Conservation (phyloP, 2,113 vertebrate species). For the Dunckerocampus dactyliophorus region DNA sequence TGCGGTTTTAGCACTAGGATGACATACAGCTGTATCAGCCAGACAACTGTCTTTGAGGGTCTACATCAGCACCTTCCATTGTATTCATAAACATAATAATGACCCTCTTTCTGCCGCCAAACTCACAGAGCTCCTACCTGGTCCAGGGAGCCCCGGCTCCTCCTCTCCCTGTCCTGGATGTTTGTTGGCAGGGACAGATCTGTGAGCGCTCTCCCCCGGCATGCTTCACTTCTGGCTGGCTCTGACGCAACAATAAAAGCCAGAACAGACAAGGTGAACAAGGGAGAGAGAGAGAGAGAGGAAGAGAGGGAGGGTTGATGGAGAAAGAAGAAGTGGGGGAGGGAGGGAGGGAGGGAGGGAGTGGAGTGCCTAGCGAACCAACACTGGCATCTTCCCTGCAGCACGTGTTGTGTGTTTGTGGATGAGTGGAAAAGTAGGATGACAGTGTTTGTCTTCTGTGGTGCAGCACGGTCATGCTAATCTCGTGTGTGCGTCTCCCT, state of each 20-base stretch:
- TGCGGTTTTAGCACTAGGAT: neutral
- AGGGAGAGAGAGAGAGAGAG: constrained; percentile 35
- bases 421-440: constrained; percentile 22
- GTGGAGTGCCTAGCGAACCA: constrained; percentile 53
- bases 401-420: constrained; percentile 52
- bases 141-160: constrained; percentile 67
- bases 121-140: constrained; percentile 68
- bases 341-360: constrained; percentile 24
- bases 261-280: constrained; percentile 62
- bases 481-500: constrained; percentile 39
- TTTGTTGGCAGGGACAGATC: constrained; percentile 62
- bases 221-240: constrained; percentile 60
- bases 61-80: neutral
- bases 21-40: constrained; percentile 32
- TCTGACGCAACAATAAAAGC: constrained; percentile 70
- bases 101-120: neutral
- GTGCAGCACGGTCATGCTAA: constrained; percentile 51
- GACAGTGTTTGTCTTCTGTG: constrained; percentile 30
- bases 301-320: constrained; percentile 15
- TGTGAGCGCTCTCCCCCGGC: constrained; percentile 74
- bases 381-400: constrained; percentile 55
- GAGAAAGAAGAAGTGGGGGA: neutral
- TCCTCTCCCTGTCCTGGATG: constrained; percentile 61
- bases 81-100: neutral
- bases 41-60: neutral